Percentiles rank a stretch among this genome's conserved stretches.
phyloP scores from a whole-genome alignment of 2,888 invertebrate species.

The Apodemia zela region DNA sequence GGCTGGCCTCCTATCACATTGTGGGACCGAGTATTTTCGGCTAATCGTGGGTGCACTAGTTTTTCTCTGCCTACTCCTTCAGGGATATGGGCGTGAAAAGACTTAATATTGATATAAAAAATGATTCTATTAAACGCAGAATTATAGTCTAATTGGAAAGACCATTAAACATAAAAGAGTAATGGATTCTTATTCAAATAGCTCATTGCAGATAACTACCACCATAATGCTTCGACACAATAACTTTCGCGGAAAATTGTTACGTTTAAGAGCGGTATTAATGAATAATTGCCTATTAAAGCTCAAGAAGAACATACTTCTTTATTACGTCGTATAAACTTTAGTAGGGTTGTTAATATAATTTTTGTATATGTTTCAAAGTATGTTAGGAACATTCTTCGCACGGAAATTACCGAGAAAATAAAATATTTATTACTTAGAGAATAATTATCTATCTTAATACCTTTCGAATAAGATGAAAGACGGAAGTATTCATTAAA shows the following conservation, averaged over 20 bases:
- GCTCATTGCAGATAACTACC: slow-evolving; percentile 68
- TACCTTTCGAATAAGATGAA: neutral
- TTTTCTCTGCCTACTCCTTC: no score
- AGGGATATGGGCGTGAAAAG: no score
- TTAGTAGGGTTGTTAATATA: slow-evolving; percentile 31
- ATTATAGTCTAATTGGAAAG: slow-evolving; percentile 72
- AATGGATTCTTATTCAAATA: slow-evolving; percentile 72
- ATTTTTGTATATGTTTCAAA: slow-evolving; percentile 18
- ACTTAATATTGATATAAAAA: no score
- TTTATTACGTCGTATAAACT: slow-evolving; percentile 49
- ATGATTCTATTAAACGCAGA: slow-evolving; percentile 28
- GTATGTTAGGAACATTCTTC: slow-evolving; percentile 13
- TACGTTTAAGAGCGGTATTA: slow-evolving; percentile 66
- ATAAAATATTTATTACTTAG: neutral
- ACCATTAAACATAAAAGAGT: slow-evolving; percentile 75
- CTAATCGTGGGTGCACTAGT: no score
- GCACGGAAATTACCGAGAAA: neutral
- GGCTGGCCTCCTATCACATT: no score
- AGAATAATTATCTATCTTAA: neutral
- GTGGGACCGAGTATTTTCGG: no score
- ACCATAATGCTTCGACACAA: slow-evolving; percentile 68
- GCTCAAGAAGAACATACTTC: slow-evolving; percentile 62
- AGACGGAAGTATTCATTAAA: neutral
- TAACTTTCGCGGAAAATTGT: slow-evolving; percentile 65
- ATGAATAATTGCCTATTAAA: slow-evolving; percentile 70